A percentile compares a stretch with the other conserved stretches of the same genome.
phyloP scores from a whole-genome alignment of 1,140 invertebrate species.

The Portunus trituberculatus region DNA sequence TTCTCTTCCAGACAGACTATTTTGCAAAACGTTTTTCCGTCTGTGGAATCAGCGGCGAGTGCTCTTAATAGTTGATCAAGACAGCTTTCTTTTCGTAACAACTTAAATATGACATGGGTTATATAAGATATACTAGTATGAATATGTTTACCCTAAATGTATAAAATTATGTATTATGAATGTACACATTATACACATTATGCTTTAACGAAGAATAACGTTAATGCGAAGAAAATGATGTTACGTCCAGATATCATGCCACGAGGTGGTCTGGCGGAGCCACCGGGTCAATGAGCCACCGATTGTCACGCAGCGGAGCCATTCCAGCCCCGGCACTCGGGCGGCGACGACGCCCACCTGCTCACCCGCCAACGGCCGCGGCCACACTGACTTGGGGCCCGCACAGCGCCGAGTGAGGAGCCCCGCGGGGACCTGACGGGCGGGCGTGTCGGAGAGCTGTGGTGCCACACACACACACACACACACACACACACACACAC shows the following conservation, averaged over 20 bases:
- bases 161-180: neutral
- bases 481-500: constrained; percentile 50
- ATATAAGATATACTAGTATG: neutral
- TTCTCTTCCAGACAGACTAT: neutral
- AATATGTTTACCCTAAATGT: neutral
- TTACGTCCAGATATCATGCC: neutral
- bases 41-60: neutral
- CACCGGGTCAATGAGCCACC: constrained; percentile 15
- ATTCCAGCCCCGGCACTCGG: neutral
- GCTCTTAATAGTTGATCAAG: neutral
- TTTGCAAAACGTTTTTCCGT: neutral
- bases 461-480: neutral
- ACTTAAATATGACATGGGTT: neutral
- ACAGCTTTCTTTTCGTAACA: neutral
- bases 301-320: constrained; percentile 16
- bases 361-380: constrained; percentile 5
- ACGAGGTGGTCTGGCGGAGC: neutral
- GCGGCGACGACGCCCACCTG: neutral
- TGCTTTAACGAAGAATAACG: neutral
- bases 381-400: neutral
- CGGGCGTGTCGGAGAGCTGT: neutral
- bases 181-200: neutral
- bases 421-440: neutral
- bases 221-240: neutral
- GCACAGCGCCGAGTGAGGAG: neutral